Evolutionary conservation across 2,797 vertebrate genomes (phyloP).

Genomic region (Monodelphis domestica): DNA sequence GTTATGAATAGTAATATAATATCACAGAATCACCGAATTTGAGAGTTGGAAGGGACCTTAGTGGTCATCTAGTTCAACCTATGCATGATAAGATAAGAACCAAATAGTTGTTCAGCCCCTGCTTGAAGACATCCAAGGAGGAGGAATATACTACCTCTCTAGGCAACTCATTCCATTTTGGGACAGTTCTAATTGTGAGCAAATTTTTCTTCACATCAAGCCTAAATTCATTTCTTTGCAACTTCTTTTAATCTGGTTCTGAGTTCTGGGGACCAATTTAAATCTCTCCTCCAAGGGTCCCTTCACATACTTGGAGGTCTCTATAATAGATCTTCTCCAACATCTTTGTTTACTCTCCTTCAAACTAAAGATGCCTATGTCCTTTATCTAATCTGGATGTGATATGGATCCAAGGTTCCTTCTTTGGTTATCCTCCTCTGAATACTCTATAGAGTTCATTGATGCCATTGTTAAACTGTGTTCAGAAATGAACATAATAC

Average conservation of each 20-base stretch:
- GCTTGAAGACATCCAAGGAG: background rate
- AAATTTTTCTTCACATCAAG: background rate
- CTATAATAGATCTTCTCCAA: background rate
- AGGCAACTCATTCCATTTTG: background rate
- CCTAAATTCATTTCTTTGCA: background rate
- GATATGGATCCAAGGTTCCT: background rate
- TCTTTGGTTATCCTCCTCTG: background rate
- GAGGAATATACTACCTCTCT: background rate
- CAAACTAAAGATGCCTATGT: background rate
- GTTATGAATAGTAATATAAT: background rate
- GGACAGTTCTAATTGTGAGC: background rate
- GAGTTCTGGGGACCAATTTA: background rate
- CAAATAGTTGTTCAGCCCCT: background rate
- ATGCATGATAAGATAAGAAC: background rate
- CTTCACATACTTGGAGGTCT: background rate
- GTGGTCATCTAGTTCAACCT: background rate
- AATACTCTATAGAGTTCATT: background rate
- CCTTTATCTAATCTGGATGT: background rate
- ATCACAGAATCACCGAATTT: background rate
- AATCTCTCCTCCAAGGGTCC: background rate
- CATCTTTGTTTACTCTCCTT: background rate
- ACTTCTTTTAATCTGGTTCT: background rate
- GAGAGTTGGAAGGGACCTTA: background rate
- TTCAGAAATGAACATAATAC: background rate
- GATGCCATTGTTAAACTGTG: background rate